Evolutionary conservation across 2,888 invertebrate genomes (phyloP).

Genomic region (Acronicta aceris): DNA sequence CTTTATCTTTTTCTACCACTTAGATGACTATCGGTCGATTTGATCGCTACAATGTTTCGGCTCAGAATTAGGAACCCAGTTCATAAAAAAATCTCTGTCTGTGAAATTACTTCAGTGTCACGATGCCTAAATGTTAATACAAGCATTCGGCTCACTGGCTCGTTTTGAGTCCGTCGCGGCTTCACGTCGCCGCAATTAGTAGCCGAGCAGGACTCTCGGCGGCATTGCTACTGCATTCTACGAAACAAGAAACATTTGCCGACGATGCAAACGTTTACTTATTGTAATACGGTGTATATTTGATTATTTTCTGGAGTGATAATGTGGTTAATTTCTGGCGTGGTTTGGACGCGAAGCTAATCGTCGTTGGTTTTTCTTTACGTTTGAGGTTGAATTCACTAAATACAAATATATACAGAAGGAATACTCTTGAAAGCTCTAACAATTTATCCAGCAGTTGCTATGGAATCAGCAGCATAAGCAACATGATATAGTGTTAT

Average conservation of each 20-base stretch:
- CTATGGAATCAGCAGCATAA: too few relatives aligned
- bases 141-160: background rate
- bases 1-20: too few relatives aligned
- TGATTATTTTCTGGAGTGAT: background rate
- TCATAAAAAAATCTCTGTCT: too few relatives aligned
- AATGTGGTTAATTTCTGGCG: conserved; percentile 26
- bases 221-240: conserved; percentile 45
- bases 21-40: too few relatives aligned
- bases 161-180: conserved; percentile 20
- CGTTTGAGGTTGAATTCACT: background rate
- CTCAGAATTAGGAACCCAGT: too few relatives aligned
- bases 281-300: conserved; percentile 15
- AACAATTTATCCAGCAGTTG: background rate
- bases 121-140: background rate
- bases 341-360: conserved; percentile 37
- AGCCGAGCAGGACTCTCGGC: conserved; percentile 26
- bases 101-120: too few relatives aligned
- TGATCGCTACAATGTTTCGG: too few relatives aligned
- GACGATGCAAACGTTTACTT: conserved; percentile 1
- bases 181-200: conserved; percentile 50
- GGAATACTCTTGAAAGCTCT: background rate
- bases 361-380: conserved; percentile 39
- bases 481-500: too few relatives aligned
- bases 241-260: conserved; percentile 6
- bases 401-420: conserved; percentile 14